These are phyloP conservation scores for Echinometra lucunter DNA, from an alignment of 53 echinoderm and acorn worm species.

Conservation along the genomic window DNA sequence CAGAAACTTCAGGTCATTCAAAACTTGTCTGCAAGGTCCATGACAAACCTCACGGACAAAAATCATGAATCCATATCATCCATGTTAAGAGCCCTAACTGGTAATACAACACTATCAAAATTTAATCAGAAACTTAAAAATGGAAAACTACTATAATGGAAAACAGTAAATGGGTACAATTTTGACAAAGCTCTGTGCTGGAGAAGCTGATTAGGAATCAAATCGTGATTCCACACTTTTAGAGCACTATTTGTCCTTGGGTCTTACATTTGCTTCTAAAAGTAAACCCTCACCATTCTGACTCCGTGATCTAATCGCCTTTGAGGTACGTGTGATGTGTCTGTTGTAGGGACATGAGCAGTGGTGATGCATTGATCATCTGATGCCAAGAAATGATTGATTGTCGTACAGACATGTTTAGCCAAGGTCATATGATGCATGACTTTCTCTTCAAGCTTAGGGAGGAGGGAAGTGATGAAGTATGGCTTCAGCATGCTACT, in stretches of 20 bases:
- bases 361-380: conserved; percentile 82
- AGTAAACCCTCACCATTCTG: conserved; percentile 73
- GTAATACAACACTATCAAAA: too few species aligned
- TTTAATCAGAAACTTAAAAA: too few species aligned
- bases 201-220: too few species aligned
- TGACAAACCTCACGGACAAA: too few species aligned
- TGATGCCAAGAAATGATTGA: conserved; percentile 78
- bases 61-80: too few species aligned
- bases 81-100: too few species aligned
- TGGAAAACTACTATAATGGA: too few species aligned
- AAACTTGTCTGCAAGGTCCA: too few species aligned
- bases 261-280: neutral
- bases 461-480: conserved; percentile 71
- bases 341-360: conserved; percentile 75
- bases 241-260: neutral
- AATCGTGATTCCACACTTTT: neutral
- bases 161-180: too few species aligned
- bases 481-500: conserved; percentile 69
- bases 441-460: neutral
- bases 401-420: conserved; percentile 78
- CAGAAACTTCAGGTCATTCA: too few species aligned
- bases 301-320: conserved; percentile 38
- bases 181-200: too few species aligned
- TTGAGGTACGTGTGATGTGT: conserved; percentile 5
- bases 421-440: conserved; percentile 77